Evolutionary conservation across 2,797 vertebrate genomes (phyloP).

Genomic region (Clamator glandarius): DNA sequence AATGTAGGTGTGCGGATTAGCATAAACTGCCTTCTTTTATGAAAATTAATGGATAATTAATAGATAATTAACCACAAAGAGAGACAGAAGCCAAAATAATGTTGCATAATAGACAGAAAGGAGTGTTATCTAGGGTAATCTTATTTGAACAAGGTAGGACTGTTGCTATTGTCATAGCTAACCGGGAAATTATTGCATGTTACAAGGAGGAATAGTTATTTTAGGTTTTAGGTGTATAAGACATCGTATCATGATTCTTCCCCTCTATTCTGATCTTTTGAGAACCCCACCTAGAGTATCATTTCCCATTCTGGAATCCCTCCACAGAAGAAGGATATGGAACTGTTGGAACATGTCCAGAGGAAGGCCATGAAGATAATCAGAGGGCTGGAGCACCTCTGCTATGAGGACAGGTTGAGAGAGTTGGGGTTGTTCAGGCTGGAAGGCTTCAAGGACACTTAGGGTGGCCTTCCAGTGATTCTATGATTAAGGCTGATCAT

Average conservation of each 20-base stretch:
- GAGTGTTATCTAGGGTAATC: background rate
- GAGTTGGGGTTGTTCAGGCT: no score
- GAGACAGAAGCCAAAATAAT: slow-evolving; percentile 2
- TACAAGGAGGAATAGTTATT: background rate
- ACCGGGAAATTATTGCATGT: background rate
- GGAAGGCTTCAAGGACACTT: no score
- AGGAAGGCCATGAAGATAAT: no score
- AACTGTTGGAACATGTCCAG: no score
- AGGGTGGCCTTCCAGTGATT: no score
- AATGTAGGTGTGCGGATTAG: slow-evolving; percentile 9
- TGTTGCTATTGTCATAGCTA: background rate
- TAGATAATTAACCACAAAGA: slow-evolving; percentile 46
- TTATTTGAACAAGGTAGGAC: background rate
- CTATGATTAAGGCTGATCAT: background rate
- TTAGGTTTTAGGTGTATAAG: background rate
- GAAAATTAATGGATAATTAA: slow-evolving; percentile 22
- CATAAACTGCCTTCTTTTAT: background rate
- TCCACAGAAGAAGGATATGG: no score
- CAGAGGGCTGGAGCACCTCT: no score
- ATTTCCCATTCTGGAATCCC: no score
- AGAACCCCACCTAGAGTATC: no score
- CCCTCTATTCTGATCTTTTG: no score
- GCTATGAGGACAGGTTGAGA: no score
- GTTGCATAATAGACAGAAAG: background rate
- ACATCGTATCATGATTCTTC: no score